Base-by-base conservation (phyloP, 1,140 invertebrate genomes). In the Drosophila murphyi region DNA sequence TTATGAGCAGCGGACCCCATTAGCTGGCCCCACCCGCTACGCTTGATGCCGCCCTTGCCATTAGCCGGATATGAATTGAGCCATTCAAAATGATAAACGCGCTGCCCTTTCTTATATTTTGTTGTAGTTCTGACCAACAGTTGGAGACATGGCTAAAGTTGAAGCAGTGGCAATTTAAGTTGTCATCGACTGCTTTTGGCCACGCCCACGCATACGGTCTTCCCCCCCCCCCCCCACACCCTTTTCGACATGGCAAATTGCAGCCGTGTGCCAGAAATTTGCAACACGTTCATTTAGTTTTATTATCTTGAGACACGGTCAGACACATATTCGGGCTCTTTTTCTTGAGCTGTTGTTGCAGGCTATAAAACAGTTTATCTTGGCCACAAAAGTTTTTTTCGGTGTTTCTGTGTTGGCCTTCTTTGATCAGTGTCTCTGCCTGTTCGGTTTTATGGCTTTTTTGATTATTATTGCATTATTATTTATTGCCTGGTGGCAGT, bases 391-490 rank as follows among this genome's bases (percentile, higher is more conserved):
- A 51, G 50, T 74, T 48, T 51, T 34, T 56, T 32, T 80, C 12
- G 12, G 12, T 74, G 56, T 59, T 63, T 77, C 10, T 69, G 37
- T 5, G 37, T 35, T 63, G 8, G 35, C 10, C 39, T 50, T 67
- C 31, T 43, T 72, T 34, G 32, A 52, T 45, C 64, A 35, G 57
- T 67, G 10, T n/a, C 7, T 37, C 32, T 59, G 28, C 31, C 32
- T 65, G 41, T 32, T 32, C 29, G 20, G 3, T 77, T 85, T 85
- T 72, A 87, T 87, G 68, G 52, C 68, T 55, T 43, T 70, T 81
- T 37, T 72, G 63, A 73, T 86, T 64, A 78, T 82, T 82, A 82
- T 87, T 79, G 82, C 72, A 79, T 69, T 68, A 61, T 55, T 73
- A 79, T 86, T 86, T 86, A 87, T 88, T 64, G 50, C 34, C 41